Percentiles rank a stretch among this genome's conserved stretches.
These are phyloP conservation scores for Tolmerus cingulatus DNA, from an alignment of 2,888 invertebrate genomes.

Conservation along the genomic window DNA sequence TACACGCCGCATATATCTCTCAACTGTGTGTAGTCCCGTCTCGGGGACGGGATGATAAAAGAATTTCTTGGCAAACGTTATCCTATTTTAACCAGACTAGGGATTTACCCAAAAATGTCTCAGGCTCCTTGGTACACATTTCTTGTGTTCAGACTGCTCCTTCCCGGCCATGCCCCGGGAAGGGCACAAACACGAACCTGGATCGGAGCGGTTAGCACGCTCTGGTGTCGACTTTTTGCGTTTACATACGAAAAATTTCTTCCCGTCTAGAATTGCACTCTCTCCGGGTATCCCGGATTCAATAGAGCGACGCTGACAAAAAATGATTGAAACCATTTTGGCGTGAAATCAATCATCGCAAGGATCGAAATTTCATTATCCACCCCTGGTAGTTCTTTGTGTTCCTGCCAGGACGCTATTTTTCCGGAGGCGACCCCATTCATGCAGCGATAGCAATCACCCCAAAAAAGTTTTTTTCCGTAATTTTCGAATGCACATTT, in stretches of 20 bases:
- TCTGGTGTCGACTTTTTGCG: neutral
- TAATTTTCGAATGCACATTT: constrained; percentile 47
- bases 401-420: constrained; percentile 21
- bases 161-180: neutral
- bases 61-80: constrained; percentile 35
- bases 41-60: constrained; percentile 1
- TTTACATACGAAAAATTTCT: neutral
- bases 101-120: constrained; percentile 27
- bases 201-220: neutral
- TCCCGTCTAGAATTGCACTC: neutral
- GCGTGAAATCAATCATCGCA: constrained; percentile 50
- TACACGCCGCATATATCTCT: neutral
- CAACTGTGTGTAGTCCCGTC: neutral
- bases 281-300: neutral
- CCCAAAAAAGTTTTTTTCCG: constrained; percentile 40
- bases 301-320: constrained; percentile 41
- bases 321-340: constrained; percentile 49
- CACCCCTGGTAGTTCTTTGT: constrained; percentile 44
- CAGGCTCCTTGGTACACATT: neutral
- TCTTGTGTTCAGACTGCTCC: neutral
- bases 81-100: constrained; percentile 30
- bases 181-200: neutral
- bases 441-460: constrained; percentile 47
- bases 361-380: constrained; percentile 49
- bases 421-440: constrained; percentile 36